Evolutionary conservation across 2,797 vertebrate species (phyloP).

Genomic region (Pseudochromis fuscus): DNA sequence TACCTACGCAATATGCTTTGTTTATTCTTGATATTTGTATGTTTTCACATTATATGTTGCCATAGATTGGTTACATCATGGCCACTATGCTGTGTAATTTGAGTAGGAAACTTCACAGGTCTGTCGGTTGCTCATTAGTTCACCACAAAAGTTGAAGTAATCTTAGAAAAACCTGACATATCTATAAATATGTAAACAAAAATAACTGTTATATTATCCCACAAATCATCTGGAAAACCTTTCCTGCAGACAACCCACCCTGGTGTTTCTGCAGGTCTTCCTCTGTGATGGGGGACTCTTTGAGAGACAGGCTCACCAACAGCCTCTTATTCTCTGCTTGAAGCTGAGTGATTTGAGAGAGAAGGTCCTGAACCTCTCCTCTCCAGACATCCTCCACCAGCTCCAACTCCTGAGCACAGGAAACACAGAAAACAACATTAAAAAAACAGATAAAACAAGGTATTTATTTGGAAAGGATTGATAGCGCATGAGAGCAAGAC

Average conservation of each 20-base stretch:
- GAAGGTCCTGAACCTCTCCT: conserved; percentile 92
- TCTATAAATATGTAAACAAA: background rate
- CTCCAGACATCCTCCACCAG: conserved; percentile 94
- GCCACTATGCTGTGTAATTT: too few relatives aligned
- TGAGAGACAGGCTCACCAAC: conserved; percentile 86
- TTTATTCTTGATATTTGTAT: background rate
- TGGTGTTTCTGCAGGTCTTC: conserved; percentile 90
- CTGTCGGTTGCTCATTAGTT: too few relatives aligned
- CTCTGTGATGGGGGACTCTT: conserved; percentile 83
- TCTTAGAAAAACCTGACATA: background rate
- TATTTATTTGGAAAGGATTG: background rate
- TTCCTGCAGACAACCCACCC: conserved; percentile 76
- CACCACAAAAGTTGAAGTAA: background rate
- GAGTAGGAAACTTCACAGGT: too few relatives aligned
- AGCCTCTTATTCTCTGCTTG: conserved; percentile 93
- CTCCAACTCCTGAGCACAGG: conserved; percentile 88
- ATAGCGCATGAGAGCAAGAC: background rate
- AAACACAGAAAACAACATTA: background rate
- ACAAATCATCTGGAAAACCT: background rate
- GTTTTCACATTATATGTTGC: background rate
- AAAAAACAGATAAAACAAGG: background rate
- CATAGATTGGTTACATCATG: background rate
- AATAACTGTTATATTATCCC: background rate
- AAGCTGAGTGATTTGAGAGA: conserved; percentile 91
- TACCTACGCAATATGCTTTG: background rate